Conservation (phyloP, 2,113 vertebrate genomes). For the Pyrgilauda ruficollis region DNA sequence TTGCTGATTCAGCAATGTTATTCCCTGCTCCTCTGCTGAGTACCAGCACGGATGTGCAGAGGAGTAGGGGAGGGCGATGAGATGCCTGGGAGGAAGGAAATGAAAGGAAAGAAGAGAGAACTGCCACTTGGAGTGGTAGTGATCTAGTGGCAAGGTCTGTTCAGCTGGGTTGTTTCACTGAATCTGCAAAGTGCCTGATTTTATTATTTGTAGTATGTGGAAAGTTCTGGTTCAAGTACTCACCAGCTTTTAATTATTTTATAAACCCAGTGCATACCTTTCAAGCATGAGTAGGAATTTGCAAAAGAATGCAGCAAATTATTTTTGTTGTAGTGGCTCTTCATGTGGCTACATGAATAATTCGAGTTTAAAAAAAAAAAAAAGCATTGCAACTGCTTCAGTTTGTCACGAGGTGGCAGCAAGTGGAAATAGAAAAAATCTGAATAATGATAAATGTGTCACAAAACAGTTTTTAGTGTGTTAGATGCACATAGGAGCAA, state of each 20-base stretch:
- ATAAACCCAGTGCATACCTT: not conserved
- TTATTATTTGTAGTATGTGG: not conserved
- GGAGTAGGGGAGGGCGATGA: not conserved
- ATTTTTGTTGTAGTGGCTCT: not conserved
- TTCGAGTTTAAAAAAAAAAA: accelerated
- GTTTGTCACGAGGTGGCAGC: slow-evolving; percentile 47
- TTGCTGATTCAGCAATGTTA: not conserved
- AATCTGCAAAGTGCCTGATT: not conserved
- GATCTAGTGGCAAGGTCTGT: not conserved
- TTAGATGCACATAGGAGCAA: not conserved
- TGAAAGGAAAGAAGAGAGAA: not conserved
- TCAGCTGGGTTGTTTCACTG: not conserved
- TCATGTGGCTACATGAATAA: not conserved
- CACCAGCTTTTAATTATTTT: not conserved
- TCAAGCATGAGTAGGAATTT: not conserved
- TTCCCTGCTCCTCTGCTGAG: not conserved
- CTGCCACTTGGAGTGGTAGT: not conserved
- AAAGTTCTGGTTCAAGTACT: not conserved
- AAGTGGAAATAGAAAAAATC: not conserved
- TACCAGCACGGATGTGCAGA: not conserved
- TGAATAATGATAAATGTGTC: not conserved
- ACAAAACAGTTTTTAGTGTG: not conserved
- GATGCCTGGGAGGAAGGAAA: not conserved
- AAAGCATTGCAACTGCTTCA: accelerated
- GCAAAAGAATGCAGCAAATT: not conserved